Evolutionary conservation across 2,797 vertebrate species (phyloP).

Genomic region (Chelmon rostratus): DNA sequence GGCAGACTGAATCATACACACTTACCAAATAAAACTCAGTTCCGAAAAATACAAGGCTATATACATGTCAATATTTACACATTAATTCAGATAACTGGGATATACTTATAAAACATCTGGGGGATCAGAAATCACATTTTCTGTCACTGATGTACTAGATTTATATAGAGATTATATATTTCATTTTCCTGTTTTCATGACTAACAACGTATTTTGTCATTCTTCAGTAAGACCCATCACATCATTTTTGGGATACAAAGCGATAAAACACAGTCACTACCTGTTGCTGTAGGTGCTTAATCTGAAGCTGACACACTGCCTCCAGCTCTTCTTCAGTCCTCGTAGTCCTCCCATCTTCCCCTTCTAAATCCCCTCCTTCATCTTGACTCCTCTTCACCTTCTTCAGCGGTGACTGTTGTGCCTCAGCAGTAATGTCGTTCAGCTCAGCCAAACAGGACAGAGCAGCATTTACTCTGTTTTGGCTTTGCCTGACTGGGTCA

Average conservation of each 20-base stretch:
- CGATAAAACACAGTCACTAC: slow-evolving; percentile 40
- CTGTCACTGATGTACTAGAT: background rate
- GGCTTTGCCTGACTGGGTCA: slow-evolving; percentile 17
- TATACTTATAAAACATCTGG: background rate
- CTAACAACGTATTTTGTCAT: background rate
- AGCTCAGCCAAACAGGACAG: slow-evolving; percentile 9
- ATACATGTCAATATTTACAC: background rate
- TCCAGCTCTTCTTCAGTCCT: slow-evolving; percentile 26
- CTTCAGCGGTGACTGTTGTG: slow-evolving; percentile 16
- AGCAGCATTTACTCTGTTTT: slow-evolving; percentile 27
- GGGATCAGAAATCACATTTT: too few relatives aligned
- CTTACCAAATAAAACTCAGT: background rate
- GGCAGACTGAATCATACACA: background rate
- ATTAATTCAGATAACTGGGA: background rate
- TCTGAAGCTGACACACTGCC: slow-evolving; percentile 41
- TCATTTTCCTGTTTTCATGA: background rate
- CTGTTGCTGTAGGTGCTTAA: slow-evolving; percentile 72
- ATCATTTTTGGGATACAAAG: background rate
- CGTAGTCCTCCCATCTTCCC: background rate
- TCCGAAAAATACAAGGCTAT: background rate
- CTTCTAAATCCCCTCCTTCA: slow-evolving; percentile 28
- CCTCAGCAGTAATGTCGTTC: slow-evolving; percentile 24
- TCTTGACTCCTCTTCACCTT: slow-evolving; percentile 24
- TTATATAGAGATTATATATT: background rate
- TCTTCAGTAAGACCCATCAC: background rate